Evolutionary conservation across 2,113 vertebrate species (phyloP), one percentile per base, ranked within the genome.

Genomic region (Platysternon megacephalum): DNA sequence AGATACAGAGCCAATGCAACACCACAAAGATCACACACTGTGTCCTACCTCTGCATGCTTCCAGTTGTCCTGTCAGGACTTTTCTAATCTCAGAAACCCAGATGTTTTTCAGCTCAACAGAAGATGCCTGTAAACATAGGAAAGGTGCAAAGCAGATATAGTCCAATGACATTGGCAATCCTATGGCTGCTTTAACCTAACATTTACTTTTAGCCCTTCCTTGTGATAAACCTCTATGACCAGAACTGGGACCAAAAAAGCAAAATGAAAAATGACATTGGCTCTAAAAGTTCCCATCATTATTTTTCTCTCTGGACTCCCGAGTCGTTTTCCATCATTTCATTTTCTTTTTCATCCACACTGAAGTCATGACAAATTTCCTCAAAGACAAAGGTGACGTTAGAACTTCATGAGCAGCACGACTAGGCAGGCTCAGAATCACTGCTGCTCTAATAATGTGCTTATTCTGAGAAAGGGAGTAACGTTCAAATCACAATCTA

Each of bases 41-140:
- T 82, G 82, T 72, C 97, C 22, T 96, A 99, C 99, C 99, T 99
- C 99, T 98, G 96, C 98, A 99, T 13, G 98, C 99, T 97, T 99
- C 98, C 82, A 99, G 98, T 91, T 99, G 99, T 92, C 99, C 99
- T 12, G 99, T 98, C 94, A 99, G 97, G 91, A 99, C 99, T 98
- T 99, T 99, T 86, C 99, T 99, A 96, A 99, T 99, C 98, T 99
- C 99, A 72, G 99, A 99, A 98, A 99, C 99, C 99, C 99, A 99
- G 49, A 98, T 98, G 96, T 99, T 99, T 97, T 99, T 99, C 98
- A 99, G 98, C 93, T 99, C 99, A 97, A 99, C 98, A 29, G 99
- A 99, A 81, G 99, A 97, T 92, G 99, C 99, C 99, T 99, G 97
- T 58, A 94, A 96, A 97, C 58, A 95, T 6, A 95, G 91, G 93